Evolutionary conservation across 2,113 vertebrate species (phyloP).

Genomic region (Labeo catla): DNA sequence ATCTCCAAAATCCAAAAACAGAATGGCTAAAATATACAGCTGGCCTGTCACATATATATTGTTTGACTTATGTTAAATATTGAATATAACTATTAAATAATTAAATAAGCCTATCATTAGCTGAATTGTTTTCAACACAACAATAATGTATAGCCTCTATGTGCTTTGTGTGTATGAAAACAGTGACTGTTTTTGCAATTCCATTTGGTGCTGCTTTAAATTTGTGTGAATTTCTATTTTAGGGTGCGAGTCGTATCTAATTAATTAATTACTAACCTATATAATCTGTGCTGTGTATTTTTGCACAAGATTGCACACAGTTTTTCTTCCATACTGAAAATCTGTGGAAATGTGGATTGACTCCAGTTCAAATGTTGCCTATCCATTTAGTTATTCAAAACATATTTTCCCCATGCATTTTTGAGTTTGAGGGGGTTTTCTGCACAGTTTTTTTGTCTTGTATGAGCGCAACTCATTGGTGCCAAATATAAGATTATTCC

Average conservation of each 20-base stretch:
- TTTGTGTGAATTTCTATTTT: not conserved
- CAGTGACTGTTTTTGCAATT: not conserved
- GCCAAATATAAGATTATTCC: not conserved
- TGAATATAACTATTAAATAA: not conserved
- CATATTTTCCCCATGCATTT: not conserved
- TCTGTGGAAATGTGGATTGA: not conserved
- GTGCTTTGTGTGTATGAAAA: not conserved
- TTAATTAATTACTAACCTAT: not conserved
- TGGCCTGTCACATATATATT: too few relatives aligned
- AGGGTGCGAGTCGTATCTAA: not conserved
- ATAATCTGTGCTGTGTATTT: not conserved
- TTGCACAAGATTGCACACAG: not conserved
- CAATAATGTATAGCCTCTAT: not conserved
- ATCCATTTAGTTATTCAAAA: not conserved
- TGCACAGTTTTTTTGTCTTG: not conserved
- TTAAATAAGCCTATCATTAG: not conserved
- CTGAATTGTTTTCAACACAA: not conserved
- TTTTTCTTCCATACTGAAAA: not conserved
- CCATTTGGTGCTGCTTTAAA: not conserved
- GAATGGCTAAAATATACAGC: too few relatives aligned
- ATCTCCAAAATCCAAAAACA: too few relatives aligned
- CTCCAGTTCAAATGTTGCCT: not conserved
- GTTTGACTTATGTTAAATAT: too few relatives aligned
- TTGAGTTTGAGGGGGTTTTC: not conserved
- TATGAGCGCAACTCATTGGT: not conserved